These are phyloP conservation scores for Dynastes maya DNA, from an alignment of 2,888 invertebrate genomes.

Conservation along the genomic window DNA sequence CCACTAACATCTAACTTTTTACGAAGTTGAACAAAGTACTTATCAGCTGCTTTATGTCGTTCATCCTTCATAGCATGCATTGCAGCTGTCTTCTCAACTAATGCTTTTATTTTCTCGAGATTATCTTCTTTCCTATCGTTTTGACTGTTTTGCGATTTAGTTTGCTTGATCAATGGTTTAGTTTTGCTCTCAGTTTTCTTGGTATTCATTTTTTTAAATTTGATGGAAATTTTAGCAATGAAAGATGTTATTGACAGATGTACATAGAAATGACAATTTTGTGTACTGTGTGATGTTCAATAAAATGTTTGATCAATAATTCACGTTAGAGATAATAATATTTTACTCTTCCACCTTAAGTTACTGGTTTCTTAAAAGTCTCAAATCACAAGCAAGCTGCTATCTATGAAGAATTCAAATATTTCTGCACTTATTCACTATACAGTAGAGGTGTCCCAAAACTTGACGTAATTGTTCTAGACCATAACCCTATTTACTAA, in stretches of 20 bases:
- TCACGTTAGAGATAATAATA: neutral
- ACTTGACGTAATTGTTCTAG: no score
- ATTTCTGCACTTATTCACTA: no score
- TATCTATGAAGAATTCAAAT: no score
- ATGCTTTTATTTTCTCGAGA: conserved; percentile 56
- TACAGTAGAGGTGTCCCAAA: no score
- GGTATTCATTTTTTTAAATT: conserved; percentile 12
- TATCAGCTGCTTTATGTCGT: conserved; percentile 62
- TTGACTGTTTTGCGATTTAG: conserved; percentile 30
- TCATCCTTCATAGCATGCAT: conserved; percentile 62
- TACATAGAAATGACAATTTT: conserved; percentile 12
- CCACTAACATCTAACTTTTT: conserved; percentile 63
- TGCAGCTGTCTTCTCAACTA: conserved; percentile 64
- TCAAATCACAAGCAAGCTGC: no score
- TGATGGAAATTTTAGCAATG: neutral
- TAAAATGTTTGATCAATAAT: conserved; percentile 46
- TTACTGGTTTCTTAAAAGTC: no score
- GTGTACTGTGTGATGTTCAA: neutral
- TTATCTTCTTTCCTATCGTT: conserved; percentile 23
- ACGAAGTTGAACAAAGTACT: conserved; percentile 62
- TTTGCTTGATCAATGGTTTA: conserved; percentile 4
- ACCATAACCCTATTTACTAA: no score
- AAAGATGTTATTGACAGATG: conserved; percentile 17
- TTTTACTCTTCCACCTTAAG: neutral
- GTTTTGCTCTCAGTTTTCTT: conserved; percentile 29